Conservation (phyloP, 1,140 invertebrate species). For the Calephelis nemesis region DNA sequence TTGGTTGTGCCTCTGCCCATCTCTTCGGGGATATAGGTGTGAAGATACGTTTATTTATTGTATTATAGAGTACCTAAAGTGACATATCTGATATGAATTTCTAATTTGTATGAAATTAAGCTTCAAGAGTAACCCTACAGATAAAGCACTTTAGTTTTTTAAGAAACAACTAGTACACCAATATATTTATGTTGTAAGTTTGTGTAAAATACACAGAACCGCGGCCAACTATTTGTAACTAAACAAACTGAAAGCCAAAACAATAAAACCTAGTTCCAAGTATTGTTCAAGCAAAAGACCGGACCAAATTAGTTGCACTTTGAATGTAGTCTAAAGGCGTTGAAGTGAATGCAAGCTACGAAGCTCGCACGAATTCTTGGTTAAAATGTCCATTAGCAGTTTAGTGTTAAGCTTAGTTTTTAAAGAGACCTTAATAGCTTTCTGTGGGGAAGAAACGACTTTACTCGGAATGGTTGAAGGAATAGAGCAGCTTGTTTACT, state of each 20-base stretch:
- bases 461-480: too few relatives aligned
- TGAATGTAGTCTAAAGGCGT: constrained; percentile 21
- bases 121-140: too few relatives aligned
- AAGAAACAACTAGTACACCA: too few relatives aligned
- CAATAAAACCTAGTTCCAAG: constrained; percentile 20
- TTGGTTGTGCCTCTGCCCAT: too few relatives aligned
- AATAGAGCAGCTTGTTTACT: too few relatives aligned
- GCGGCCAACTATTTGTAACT: constrained; percentile 4
- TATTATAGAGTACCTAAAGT: too few relatives aligned
- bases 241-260: constrained; percentile 9
- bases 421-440: constrained; percentile 1
- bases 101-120: too few relatives aligned
- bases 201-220: background rate
- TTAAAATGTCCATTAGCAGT: constrained; percentile 19
- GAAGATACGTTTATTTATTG: too few relatives aligned
- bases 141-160: too few relatives aligned
- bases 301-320: constrained; percentile 23
- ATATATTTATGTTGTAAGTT: too few relatives aligned
- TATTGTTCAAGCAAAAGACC: constrained; percentile 14
- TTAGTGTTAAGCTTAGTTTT: constrained; percentile 8
- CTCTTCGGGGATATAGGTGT: too few relatives aligned
- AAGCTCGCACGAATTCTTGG: constrained; percentile 19
- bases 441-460: background rate
- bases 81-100: too few relatives aligned
- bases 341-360: constrained; percentile 21